Base-by-base conservation (phyloP, 1,140 invertebrate species). In the Cepaea nemoralis region DNA sequence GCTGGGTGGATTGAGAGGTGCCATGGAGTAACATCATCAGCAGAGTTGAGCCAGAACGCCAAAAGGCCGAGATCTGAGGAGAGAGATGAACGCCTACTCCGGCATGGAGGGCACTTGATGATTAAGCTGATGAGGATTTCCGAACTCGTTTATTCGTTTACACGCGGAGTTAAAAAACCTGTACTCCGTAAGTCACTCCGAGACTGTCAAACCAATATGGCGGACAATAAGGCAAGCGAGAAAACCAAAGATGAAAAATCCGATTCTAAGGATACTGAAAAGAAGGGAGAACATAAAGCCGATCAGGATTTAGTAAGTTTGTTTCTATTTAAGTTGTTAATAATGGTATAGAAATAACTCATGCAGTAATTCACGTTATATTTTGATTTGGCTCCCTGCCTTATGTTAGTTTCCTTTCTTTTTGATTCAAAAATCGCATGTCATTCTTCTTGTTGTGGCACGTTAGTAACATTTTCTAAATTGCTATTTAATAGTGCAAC, bases 301-400 rank as follows among this genome's bases (percentile, higher is more conserved):
- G 89, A 90, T 80, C 86, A 87, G 82, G 90, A 91, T 80, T 55
- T 90, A 80, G 90, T 90, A 85, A 80, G 48, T 35, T n/a, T 3
- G 40, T 45, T 50, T 42, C 14, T 0, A 6, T 48, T 39, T 50
- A 1, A 16, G 14, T 35, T 16, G n/a, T 73, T 33, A 14, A 48
- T 70, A 73, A 2, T 19, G 35, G 35, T 16, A 16, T 48, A 39
- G 19, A 22, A 45, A 55, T 55, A 55, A 55, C 3, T 24, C 22
- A 55, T 55, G 19, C 50, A 55, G 50, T 55, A 55, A 24, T 55
- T 24, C 19, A 19, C n/a, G 50, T 55, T 19, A 5, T 55, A 8
- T 22, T 55, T 19, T 5, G 22, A 19, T 55, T 22, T 22, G 19
- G 19, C 19, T 55, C 19, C 3, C 19, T 55, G 2, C n/a, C n/a